phyloP scores from a whole-genome alignment of 1,140 invertebrate species.

The Pinna nobilis region DNA sequence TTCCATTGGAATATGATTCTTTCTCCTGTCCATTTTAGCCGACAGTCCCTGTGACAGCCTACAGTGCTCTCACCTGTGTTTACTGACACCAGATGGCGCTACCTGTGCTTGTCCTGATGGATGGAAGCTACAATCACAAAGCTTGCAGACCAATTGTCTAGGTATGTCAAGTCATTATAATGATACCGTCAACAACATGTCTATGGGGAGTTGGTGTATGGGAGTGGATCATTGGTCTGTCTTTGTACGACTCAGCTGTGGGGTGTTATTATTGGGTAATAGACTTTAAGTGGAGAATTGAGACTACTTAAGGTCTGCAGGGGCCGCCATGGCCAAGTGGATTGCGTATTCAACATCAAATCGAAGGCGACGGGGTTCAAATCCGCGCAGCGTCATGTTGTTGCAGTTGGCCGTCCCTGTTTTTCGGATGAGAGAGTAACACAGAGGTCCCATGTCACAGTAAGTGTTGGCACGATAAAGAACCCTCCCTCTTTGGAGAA shows the following conservation, averaged over 20 bases:
- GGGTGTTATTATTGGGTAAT: not conserved
- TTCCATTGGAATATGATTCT: too few species aligned
- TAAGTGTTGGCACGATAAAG: too few species aligned
- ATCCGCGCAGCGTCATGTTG: too few species aligned
- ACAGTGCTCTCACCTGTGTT: conserved; percentile 17
- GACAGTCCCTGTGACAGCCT: not conserved
- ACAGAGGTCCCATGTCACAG: too few species aligned
- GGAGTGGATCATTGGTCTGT: not conserved
- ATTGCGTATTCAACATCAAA: too few species aligned
- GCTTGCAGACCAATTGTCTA: not conserved
- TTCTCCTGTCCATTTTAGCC: too few species aligned
- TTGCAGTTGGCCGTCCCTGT: too few species aligned
- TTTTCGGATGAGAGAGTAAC: too few species aligned
- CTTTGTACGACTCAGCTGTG: not conserved
- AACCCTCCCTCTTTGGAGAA: too few species aligned
- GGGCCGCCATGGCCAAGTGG: too few species aligned
- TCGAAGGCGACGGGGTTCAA: too few species aligned
- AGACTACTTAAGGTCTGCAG: too few species aligned
- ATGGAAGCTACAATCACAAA: not conserved
- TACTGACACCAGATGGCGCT: conserved; percentile 15
- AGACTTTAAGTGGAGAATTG: not conserved
- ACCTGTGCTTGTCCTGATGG: conserved; percentile 14
- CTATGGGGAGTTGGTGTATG: not conserved
- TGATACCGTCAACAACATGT: not conserved
- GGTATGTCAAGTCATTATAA: not conserved